Conservation (phyloP, 1,140 invertebrate species). For the Bombyx mori region ASM3026992v2 NC_085107.1:16353001-16353500, state of each 20-base stretch:
- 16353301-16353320: slow-evolving; percentile 90
- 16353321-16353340: slow-evolving; percentile 92
- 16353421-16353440: neutral
- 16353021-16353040: no score
- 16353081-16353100: no score
- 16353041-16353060: no score
- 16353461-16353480: slow-evolving; percentile 52
- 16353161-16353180: no score
- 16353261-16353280: slow-evolving; percentile 84
- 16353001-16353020: no score
- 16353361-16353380: slow-evolving; percentile 27
- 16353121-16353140: no score
- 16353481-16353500: slow-evolving; percentile 65
- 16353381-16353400: neutral
- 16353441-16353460: slow-evolving; percentile 50
- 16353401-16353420: neutral
- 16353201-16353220: slow-evolving; percentile 78
- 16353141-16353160: no score
- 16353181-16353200: no score
- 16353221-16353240: slow-evolving; percentile 89
- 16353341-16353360: slow-evolving; percentile 73
- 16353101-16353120: no score
- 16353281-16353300: slow-evolving; percentile 89
- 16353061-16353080: no score
- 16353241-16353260: slow-evolving; percentile 93